These are phyloP conservation scores for Forbesichthys agassizii DNA, from an alignment of 2,113 vertebrate species.

Conservation along the genomic window DNA sequence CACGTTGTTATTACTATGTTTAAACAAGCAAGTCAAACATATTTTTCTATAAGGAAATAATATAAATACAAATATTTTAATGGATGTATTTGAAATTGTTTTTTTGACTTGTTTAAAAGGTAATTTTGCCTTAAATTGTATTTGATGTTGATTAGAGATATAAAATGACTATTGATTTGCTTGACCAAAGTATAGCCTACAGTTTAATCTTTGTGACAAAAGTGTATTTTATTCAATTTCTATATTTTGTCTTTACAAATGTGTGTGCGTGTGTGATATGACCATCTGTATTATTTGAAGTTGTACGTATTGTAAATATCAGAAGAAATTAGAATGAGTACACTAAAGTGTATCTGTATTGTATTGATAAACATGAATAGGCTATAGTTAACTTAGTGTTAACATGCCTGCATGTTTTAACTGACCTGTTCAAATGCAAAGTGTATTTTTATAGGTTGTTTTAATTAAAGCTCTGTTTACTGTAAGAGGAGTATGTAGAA, in stretches of 20 bases:
- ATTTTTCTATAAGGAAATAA: conserved; percentile 75
- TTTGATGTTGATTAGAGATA: conserved; percentile 55
- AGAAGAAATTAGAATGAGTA: conserved; percentile 3
- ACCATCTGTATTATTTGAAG: conserved; percentile 26
- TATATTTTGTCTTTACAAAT: conserved; percentile 45
- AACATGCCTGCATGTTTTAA: conserved; percentile 25
- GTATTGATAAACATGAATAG: not conserved
- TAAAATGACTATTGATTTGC: conserved; percentile 54
- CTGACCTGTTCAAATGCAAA: conserved; percentile 26
- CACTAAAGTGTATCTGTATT: conserved; percentile 10
- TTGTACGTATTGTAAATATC: conserved; percentile 42
- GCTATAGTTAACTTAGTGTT: conserved; percentile 10
- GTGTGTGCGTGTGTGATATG: conserved; percentile 19
- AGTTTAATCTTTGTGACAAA: conserved; percentile 65
- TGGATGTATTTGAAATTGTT: conserved; percentile 56
- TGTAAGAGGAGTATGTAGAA: conserved; percentile 12
- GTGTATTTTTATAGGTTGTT: conserved; percentile 30
- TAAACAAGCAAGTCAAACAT: conserved; percentile 61
- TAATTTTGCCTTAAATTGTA: conserved; percentile 70
- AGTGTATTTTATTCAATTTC: conserved; percentile 65
- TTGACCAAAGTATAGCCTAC: conserved; percentile 79
- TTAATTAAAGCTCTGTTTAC: conserved; percentile 23
- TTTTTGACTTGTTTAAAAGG: conserved; percentile 55
- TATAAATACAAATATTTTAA: conserved; percentile 72
- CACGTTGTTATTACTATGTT: conserved; percentile 38